Conservation (phyloP, 2,113 vertebrate species). For the Hemibagrus wyckioides region DNA sequence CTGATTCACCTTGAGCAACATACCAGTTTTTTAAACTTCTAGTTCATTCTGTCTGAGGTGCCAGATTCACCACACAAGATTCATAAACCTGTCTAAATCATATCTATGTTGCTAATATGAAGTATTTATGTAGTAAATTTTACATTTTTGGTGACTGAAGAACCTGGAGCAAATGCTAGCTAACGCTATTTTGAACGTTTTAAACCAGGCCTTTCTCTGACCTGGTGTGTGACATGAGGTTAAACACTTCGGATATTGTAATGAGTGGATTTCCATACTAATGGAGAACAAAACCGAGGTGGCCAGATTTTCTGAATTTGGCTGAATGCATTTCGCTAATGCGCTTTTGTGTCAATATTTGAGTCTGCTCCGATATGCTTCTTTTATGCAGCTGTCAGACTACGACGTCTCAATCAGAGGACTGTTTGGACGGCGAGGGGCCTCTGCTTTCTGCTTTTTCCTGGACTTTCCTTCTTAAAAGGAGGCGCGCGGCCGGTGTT, state of each 20-base stretch:
- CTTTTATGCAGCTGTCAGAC: conserved; percentile 70
- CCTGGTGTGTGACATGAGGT: conserved; percentile 43
- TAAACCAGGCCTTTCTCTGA: not conserved
- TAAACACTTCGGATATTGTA: conserved; percentile 50
- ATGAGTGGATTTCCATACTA: conserved; percentile 53
- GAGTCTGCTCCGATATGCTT: conserved; percentile 60
- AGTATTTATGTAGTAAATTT: not conserved
- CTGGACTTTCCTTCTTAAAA: not conserved
- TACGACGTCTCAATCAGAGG: conserved; percentile 51
- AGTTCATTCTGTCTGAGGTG: too few species aligned
- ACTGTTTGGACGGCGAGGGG: conserved; percentile 13
- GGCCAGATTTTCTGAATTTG: conserved; percentile 23
- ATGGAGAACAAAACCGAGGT: conserved; percentile 30
- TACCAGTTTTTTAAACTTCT: too few species aligned
- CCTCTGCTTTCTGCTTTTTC: not conserved
- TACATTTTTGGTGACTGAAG: not conserved
- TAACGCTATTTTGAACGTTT: not conserved
- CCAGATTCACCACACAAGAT: not conserved
- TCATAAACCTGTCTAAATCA: not conserved
- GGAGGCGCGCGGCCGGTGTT: conserved; percentile 10
- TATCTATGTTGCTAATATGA: not conserved
- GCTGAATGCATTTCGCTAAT: conserved; percentile 55
- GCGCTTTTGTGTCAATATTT: conserved; percentile 68
- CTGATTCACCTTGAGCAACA: not conserved
- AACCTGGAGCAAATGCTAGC: not conserved